Conservation (phyloP, 2,797 vertebrate species). For the Acanthis flammea region DNA sequence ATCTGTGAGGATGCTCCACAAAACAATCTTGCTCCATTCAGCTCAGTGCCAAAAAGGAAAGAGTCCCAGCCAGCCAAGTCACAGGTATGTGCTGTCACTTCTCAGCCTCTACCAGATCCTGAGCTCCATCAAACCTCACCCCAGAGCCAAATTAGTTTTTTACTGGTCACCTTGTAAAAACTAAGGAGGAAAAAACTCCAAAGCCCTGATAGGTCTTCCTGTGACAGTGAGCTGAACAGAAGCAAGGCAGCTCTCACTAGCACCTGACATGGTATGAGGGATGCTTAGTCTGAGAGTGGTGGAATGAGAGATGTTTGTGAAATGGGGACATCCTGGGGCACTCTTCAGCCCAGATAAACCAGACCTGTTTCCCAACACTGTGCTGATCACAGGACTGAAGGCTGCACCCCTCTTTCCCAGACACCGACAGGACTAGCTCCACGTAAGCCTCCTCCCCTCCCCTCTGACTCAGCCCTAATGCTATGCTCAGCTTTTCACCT, state of each 20-base stretch:
- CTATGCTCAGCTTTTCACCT: constrained; percentile 14
- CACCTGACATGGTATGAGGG: fast-evolving
- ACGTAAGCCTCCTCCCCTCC: neutral
- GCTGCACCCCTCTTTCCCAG: neutral
- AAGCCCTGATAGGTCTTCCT: neutral
- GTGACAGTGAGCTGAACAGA: neutral
- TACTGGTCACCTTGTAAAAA: neutral
- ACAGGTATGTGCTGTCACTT: neutral
- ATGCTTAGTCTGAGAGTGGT: neutral
- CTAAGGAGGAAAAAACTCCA: fast-evolving
- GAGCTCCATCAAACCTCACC: neutral
- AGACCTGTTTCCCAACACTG: neutral
- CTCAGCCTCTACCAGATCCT: fast-evolving
- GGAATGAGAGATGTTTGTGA: fast-evolving
- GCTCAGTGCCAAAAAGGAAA: neutral
- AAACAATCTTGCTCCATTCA: neutral
- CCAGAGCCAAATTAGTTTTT: neutral
- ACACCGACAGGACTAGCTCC: neutral
- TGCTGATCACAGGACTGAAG: neutral
- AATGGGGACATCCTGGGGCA: neutral
- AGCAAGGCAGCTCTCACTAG: neutral
- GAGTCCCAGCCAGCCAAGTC: neutral
- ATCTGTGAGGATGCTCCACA: neutral
- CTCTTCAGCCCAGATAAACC: neutral
- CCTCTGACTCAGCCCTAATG: constrained; percentile 36